Evolutionary conservation across 2,888 invertebrate genomes (phyloP).

Genomic region (Acanthosoma haemorrhoidale): DNA sequence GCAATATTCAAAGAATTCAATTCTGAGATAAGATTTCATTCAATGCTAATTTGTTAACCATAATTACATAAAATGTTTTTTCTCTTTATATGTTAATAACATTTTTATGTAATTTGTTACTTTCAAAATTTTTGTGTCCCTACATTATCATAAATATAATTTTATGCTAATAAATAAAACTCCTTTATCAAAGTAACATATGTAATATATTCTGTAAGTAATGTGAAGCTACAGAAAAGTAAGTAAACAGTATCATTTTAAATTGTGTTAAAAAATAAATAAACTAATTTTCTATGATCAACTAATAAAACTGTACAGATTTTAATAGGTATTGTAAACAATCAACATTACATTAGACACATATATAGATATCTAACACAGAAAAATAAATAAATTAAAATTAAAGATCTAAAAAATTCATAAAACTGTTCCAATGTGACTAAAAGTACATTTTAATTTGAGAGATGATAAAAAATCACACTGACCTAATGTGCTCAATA

Average conservation of each 20-base stretch:
- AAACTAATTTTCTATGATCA: slow-evolving; percentile 1
- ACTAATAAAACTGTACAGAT: slow-evolving; percentile 14
- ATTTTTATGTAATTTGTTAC: no score
- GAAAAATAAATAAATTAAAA: slow-evolving; percentile 8
- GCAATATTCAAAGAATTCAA: no score
- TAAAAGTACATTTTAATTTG: not conserved
- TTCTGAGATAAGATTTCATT: no score
- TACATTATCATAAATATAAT: not conserved
- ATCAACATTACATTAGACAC: slow-evolving; percentile 1
- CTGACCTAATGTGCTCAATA: slow-evolving; percentile 4
- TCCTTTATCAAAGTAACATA: slow-evolving; percentile 14
- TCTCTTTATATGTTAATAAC: not conserved
- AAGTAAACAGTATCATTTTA: slow-evolving; percentile 8
- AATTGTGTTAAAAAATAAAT: slow-evolving; percentile 22
- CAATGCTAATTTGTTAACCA: not conserved
- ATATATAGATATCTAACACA: not conserved
- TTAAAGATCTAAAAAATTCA: not conserved
- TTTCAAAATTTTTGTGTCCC: not conserved
- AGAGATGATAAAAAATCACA: not conserved
- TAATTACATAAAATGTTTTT: not conserved
- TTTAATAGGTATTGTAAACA: not conserved
- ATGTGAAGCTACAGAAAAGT: slow-evolving; percentile 21
- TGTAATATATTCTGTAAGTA: slow-evolving; percentile 17
- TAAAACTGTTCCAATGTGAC: not conserved
- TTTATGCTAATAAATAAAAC: not conserved